Conservation (phyloP, 2,797 vertebrate species). For the Eulemur albifrons region DNA sequence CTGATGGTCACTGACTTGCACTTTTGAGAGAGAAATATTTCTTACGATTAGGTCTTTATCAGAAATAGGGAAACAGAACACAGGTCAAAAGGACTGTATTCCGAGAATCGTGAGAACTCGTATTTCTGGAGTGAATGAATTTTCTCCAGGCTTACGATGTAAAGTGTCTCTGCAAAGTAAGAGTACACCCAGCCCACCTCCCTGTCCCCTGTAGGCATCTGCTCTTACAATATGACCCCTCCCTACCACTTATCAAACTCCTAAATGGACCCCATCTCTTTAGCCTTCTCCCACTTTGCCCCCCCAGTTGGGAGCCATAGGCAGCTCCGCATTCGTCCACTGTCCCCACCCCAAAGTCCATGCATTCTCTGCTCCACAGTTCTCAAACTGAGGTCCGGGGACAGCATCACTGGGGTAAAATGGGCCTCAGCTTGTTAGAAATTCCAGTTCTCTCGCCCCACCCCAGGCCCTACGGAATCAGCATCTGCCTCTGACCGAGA, state of each 20-base stretch:
- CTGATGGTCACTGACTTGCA: background rate
- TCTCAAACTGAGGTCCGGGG: background rate
- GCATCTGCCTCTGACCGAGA: background rate
- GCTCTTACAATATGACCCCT: background rate
- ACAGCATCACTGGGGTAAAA: background rate
- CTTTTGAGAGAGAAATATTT: background rate
- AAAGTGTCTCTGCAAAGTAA: constrained; percentile 17
- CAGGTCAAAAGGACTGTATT: background rate
- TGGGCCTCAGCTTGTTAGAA: background rate
- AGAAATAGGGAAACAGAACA: background rate
- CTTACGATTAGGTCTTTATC: background rate
- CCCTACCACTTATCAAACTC: background rate
- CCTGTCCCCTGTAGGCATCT: background rate
- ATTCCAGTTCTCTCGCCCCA: background rate
- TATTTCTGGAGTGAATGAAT: background rate
- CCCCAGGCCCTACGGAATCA: background rate
- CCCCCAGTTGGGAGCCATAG: background rate
- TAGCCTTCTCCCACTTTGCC: background rate
- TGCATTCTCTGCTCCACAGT: background rate
- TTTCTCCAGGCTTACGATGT: background rate
- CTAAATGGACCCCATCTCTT: background rate
- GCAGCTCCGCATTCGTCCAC: background rate
- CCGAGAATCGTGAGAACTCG: background rate
- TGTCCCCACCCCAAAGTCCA: background rate
- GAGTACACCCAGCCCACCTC: background rate